Percentiles rank a stretch among this genome's conserved stretches.
These are phyloP conservation scores for Plectrocnemia conspersa DNA, from an alignment of 1,140 invertebrate species.

Conservation along the genomic window DNA sequence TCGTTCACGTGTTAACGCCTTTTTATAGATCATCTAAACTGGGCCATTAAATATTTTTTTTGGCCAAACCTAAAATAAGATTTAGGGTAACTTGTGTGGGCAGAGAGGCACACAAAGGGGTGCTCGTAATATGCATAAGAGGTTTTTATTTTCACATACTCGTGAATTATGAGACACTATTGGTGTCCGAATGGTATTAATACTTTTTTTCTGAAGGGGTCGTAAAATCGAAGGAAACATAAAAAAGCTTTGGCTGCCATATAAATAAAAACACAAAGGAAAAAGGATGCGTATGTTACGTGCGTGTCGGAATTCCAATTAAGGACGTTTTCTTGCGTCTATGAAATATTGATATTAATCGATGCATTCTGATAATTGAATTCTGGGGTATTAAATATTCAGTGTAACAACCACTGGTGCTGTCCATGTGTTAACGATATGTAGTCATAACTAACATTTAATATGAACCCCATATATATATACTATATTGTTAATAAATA, in stretches of 20 bases:
- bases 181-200: conserved; percentile 29
- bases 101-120: background rate
- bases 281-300: background rate
- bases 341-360: too few species aligned
- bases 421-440: too few species aligned
- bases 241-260: conserved; percentile 28
- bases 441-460: too few species aligned
- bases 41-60: conserved; percentile 7
- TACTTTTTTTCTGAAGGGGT: conserved; percentile 20
- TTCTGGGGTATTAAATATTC: too few species aligned
- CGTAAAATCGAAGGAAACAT: conserved; percentile 30
- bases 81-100: background rate
- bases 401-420: too few species aligned
- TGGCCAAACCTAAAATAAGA: background rate
- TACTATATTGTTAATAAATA: too few species aligned
- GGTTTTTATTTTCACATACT: conserved; percentile 30
- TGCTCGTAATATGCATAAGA: conserved; percentile 4
- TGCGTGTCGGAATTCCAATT: conserved; percentile 2
- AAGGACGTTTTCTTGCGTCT: background rate
- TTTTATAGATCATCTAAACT: conserved; percentile 23
- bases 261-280: conserved; percentile 3
- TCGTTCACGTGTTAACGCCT: conserved; percentile 14
- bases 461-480: too few species aligned
- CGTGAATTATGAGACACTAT: conserved; percentile 24
- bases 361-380: too few species aligned